Evolutionary conservation across 2,113 vertebrate species (phyloP).

Genomic region (Tupaia chinensis): DNA sequence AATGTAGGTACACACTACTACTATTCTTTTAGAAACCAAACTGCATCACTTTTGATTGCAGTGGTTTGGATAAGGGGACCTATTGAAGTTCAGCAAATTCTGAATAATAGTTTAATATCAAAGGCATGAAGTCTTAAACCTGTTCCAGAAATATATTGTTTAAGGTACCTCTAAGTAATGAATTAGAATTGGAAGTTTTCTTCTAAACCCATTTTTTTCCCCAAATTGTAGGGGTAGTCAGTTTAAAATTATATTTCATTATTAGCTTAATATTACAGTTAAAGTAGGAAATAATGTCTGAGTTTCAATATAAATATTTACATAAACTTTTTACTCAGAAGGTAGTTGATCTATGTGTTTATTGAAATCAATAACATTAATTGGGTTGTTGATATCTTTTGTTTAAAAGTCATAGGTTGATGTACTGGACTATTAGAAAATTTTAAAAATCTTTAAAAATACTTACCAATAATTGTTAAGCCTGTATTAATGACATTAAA

Average conservation of each 20-base stretch:
- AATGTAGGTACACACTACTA: background rate
- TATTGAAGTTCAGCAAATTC: background rate
- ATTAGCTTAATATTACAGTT: background rate
- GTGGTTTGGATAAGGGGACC: background rate
- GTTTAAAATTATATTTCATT: background rate
- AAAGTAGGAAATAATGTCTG: background rate
- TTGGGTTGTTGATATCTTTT: background rate
- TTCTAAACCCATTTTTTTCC: background rate
- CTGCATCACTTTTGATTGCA: background rate
- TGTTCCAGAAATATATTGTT: conserved; percentile 11
- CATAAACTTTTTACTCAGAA: background rate
- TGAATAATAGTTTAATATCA: background rate
- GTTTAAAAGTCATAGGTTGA: background rate
- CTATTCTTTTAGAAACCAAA: background rate
- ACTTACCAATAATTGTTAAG: background rate
- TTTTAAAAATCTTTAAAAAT: background rate
- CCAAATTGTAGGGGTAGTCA: background rate
- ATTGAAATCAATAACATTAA: background rate
- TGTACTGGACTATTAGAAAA: background rate
- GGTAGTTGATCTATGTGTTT: background rate
- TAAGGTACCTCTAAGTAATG: background rate
- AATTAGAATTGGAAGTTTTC: background rate
- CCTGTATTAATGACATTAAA: background rate
- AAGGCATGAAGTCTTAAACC: background rate
- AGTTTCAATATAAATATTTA: background rate